Conservation (phyloP, 2,113 vertebrate genomes). For the Herpailurus yagouaroundi region DNA sequence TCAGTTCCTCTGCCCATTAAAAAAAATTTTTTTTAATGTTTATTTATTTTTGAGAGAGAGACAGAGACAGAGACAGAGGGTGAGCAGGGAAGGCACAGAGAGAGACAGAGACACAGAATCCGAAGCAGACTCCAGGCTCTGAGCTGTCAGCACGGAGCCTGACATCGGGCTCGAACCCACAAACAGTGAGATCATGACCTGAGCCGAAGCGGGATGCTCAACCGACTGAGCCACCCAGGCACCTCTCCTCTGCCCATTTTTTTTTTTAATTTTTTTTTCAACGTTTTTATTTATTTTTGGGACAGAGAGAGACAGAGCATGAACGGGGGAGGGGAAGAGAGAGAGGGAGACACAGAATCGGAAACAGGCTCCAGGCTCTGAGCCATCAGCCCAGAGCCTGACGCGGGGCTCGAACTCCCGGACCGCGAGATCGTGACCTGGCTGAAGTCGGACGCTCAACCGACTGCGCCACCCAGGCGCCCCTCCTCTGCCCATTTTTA, state of each 20-base stretch:
- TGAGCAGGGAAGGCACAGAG: background rate
- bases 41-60: background rate
- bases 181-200: background rate
- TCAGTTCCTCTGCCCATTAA: background rate
- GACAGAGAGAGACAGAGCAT: no score
- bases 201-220: background rate
- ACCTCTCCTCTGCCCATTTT: background rate
- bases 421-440: background rate
- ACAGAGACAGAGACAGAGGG: background rate
- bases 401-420: no score
- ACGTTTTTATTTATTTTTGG: no score
- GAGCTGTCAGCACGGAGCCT: background rate
- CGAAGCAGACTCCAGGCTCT: background rate
- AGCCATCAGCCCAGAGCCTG: no score
- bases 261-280: no score
- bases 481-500: background rate
- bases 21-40: background rate
- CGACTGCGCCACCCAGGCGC: background rate
- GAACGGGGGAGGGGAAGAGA: no score
- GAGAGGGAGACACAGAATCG: no score
- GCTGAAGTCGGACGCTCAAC: background rate
- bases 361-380: no score
- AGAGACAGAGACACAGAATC: background rate
- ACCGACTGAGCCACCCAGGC: background rate
- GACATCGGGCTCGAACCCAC: fast-evolving